phyloP scores from a whole-genome alignment of 2,113 vertebrate genomes.

The Myodes glareolus region DNA sequence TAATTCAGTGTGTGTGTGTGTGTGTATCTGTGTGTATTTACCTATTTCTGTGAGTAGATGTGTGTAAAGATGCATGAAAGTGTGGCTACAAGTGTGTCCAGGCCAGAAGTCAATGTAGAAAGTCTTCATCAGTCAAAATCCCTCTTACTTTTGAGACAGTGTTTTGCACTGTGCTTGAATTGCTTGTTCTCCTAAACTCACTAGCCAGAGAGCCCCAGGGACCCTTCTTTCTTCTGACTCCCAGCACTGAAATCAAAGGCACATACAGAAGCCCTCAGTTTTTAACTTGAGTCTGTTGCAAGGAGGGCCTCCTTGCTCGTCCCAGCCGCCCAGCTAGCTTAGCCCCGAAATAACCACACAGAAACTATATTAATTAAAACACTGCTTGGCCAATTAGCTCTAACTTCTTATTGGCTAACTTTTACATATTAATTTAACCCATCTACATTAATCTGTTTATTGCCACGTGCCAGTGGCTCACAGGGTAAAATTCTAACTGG shows the following conservation, averaged over 20 bases:
- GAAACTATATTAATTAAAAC: too few species aligned
- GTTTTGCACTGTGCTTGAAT: neutral
- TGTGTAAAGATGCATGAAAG: neutral
- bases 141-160: too few species aligned
- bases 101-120: neutral
- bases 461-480: too few species aligned
- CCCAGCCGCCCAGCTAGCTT: too few species aligned
- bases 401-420: too few species aligned
- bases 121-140: neutral
- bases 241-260: neutral
- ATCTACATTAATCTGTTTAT: too few species aligned
- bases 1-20: neutral
- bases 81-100: neutral
- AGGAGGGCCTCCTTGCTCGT: too few species aligned
- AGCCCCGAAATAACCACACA: too few species aligned
- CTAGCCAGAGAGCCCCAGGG: neutral
- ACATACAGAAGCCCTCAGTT: neutral
- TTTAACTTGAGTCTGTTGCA: neutral
- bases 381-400: too few species aligned
- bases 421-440: too few species aligned
- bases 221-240: neutral
- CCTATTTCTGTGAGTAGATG: too few species aligned
- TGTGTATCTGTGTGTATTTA: neutral
- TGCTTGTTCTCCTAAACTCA: neutral
- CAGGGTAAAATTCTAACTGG: too few species aligned